Evolutionary conservation across 2,113 vertebrate genomes (phyloP).

Genomic region (Suncus etruscus): DNA sequence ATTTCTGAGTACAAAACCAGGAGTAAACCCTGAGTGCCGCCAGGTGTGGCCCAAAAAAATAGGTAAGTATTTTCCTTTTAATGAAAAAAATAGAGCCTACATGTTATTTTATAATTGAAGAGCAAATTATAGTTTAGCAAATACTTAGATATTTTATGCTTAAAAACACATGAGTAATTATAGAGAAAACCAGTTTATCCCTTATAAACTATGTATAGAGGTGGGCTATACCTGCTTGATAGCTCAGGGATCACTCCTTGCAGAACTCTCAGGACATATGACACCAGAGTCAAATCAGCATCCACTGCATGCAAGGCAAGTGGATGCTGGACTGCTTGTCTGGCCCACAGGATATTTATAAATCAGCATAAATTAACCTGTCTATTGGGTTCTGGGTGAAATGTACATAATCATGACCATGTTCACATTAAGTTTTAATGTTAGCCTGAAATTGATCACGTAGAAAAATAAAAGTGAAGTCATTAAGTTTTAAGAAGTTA

Average conservation of each 20-base stretch:
- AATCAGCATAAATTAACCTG: background rate
- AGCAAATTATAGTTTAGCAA: constrained; percentile 10
- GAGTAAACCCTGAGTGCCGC: too few relatives aligned
- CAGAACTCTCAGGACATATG: too few relatives aligned
- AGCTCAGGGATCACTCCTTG: too few relatives aligned
- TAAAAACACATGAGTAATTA: constrained; percentile 11
- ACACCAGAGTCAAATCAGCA: too few relatives aligned
- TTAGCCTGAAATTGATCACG: constrained; percentile 37
- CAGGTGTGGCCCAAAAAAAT: too few relatives aligned
- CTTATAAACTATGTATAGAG: too few relatives aligned
- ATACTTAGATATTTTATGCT: constrained; percentile 25
- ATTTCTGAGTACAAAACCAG: too few relatives aligned
- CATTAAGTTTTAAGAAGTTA: too few relatives aligned
- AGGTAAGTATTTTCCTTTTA: background rate
- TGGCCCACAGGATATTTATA: background rate
- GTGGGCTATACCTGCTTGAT: too few relatives aligned
- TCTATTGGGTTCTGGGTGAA: background rate
- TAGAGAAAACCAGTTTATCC: too few relatives aligned
- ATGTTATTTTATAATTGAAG: constrained; percentile 52
- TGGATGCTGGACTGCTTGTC: background rate
- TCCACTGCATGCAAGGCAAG: too few relatives aligned
- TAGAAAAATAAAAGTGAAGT: too few relatives aligned
- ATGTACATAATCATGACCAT: background rate
- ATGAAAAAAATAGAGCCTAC: constrained; percentile 39
- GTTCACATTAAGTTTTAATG: constrained; percentile 11